Evolutionary conservation across 2,113 vertebrate species (phyloP), one percentile per base, ranked within the genome.

Genomic region (Asarcornis scutulata): DNA sequence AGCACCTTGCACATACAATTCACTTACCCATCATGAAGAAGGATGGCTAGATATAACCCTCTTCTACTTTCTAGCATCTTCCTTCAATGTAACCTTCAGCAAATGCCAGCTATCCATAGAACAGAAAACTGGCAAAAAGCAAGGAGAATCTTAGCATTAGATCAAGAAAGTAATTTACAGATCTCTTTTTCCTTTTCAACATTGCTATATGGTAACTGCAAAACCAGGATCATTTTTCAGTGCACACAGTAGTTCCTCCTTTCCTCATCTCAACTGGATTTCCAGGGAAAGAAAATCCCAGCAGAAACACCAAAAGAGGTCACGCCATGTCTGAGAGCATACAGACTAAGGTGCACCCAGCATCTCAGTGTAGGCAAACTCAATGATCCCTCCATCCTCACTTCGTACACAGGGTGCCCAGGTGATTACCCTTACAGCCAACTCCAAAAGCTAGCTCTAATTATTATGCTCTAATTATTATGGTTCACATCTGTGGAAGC

Each of bases 381-480:
- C 80, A 83, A 69, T 55, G 59, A 34, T n/a, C 16, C 56, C 23
- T 91, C 64, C 85, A 75, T 56, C 48, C 8, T 76, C 13, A 48
- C 42, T 62, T 31, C 29, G 16, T 50, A 68, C n/a, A 11, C 27
- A 58, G 59, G 27, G 20, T 81, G 25, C 32, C 59, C 42, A 81
- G 69, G 73, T 42, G 93, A 50, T 86, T 81, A 71, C 88, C 56
- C 46, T 67, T 81, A 25, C 29, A 76, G 58, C 58, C 72, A 34
- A 27, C 75, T 95, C 26, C 58, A 38, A 64, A 53, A 82, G 62
- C 32, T 76, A 20, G 6, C 38, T 87, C 25, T 95, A 87, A 91
- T 87, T 91, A 60, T 85, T 82, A 29, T 2, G 6, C 42, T 87
- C 22, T 95, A 87, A 93, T 87, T 91, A 60, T 87, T 85, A 29